phyloP scores from a whole-genome alignment of 2,888 invertebrate genomes.

The Caenorhabditis imperialis region DNA sequence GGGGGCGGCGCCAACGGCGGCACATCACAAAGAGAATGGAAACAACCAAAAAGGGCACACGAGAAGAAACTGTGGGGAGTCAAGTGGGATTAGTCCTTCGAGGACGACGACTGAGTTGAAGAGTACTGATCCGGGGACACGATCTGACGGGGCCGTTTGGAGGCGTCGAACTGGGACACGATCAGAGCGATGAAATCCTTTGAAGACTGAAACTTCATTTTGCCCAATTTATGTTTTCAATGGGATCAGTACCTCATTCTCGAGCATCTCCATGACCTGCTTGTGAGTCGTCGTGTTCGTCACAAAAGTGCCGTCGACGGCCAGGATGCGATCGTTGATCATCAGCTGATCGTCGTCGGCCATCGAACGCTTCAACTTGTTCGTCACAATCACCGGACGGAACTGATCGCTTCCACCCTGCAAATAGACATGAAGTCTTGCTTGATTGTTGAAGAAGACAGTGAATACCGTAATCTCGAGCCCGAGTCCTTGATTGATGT shows the following conservation, averaged over 20 bases:
- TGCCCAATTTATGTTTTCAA: too few species aligned
- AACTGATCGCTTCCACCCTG: constrained; percentile 44
- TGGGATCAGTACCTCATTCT: constrained; percentile 47
- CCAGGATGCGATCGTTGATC: constrained; percentile 45
- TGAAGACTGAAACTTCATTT: constrained; percentile 27
- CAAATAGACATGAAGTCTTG: not conserved
- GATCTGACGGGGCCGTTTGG: not conserved
- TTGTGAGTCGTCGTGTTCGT: constrained; percentile 36
- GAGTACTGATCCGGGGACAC: not conserved
- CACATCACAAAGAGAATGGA: constrained; percentile 7
- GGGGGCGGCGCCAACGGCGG: not conserved
- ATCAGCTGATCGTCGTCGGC: constrained; percentile 44
- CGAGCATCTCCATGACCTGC: constrained; percentile 41
- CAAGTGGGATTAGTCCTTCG: not conserved
- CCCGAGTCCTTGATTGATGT: constrained; percentile 45
- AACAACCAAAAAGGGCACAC: constrained; percentile 4
- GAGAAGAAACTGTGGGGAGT: constrained; percentile 1
- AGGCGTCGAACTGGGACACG: constrained; percentile 32
- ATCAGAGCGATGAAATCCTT: constrained; percentile 32
- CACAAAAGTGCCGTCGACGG: constrained; percentile 43
- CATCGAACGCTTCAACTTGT: constrained; percentile 38
- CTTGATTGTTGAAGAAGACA: not conserved
- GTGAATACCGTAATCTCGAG: constrained; percentile 40
- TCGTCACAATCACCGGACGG: constrained; percentile 38
- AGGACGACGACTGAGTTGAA: not conserved